Evolutionary conservation across 2,888 invertebrate species (phyloP).

Genomic region (Onthophagus sagittarius): DNA sequence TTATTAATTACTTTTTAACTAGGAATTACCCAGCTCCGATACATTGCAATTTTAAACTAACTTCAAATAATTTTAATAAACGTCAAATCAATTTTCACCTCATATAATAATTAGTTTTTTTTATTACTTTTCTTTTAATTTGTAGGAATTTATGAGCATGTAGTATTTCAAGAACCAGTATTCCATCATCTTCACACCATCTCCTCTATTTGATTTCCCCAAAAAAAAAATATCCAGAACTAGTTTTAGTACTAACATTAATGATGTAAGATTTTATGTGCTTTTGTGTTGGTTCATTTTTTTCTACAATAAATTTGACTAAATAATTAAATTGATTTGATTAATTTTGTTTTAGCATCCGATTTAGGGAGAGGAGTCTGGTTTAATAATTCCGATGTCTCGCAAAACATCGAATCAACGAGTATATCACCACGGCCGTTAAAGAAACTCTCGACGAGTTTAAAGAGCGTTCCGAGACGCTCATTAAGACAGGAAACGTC

Average conservation of each 20-base stretch:
- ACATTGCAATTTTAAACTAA: too few species aligned
- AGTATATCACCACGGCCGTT: conserved; percentile 65
- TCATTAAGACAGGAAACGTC: conserved; percentile 41
- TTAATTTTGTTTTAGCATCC: conserved; percentile 30
- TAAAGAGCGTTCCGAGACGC: conserved; percentile 44
- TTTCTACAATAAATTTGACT: neutral
- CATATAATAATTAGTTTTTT: too few species aligned
- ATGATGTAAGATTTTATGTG: neutral
- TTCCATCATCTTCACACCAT: neutral
- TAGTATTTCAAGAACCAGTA: neutral
- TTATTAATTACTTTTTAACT: too few species aligned
- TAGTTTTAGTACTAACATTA: neutral
- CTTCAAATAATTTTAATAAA: too few species aligned
- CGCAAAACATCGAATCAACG: conserved; percentile 43
- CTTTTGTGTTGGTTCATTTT: neutral
- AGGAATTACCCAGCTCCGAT: too few species aligned
- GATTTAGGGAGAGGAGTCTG: conserved; percentile 43
- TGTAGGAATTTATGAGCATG: neutral
- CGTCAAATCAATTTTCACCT: too few species aligned
- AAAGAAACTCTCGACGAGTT: conserved; percentile 57
- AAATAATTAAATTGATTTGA: neutral
- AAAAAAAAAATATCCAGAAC: neutral
- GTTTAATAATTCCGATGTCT: conserved; percentile 44
- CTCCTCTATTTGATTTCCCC: neutral
- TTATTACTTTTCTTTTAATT: neutral